Percentiles rank a stretch among this genome's conserved stretches.
These are phyloP conservation scores for Pomacea canaliculata DNA, from an alignment of 2,888 invertebrate genomes.

Conservation along the genomic window DNA sequence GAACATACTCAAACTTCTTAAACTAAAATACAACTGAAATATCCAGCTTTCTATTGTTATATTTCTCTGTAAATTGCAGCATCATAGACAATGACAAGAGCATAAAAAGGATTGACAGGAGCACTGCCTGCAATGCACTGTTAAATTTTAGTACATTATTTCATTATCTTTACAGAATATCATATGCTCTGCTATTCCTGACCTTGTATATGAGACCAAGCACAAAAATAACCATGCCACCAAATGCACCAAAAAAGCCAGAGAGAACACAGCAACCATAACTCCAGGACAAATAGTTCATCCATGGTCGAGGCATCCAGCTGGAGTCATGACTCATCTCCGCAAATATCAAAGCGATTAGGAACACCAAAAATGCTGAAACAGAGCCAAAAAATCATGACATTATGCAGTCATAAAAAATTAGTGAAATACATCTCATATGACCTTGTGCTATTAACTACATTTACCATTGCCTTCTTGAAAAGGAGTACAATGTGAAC, in stretches of 20 bases:
- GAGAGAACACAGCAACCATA: constrained; percentile 89
- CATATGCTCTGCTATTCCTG: background rate
- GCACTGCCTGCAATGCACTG: too few species aligned
- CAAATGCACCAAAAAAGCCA: constrained; percentile 63
- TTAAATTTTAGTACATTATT: too few species aligned
- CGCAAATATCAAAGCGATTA: constrained; percentile 79
- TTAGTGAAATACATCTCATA: background rate
- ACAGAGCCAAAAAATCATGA: constrained; percentile 1
- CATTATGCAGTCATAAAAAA: background rate
- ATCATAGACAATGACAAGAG: too few species aligned
- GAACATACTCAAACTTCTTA: too few species aligned
- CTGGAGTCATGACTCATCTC: constrained; percentile 86
- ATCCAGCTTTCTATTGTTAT: too few species aligned
- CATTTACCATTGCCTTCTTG: too few species aligned
- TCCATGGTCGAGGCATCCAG: constrained; percentile 95
- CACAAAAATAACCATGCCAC: constrained; percentile 59
- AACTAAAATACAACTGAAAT: too few species aligned
- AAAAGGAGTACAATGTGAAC: too few species aligned
- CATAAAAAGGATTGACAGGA: too few species aligned
- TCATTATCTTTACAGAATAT: background rate
- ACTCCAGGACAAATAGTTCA: constrained; percentile 97
- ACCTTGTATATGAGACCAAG: constrained; percentile 46
- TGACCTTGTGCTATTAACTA: background rate
- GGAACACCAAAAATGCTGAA: constrained; percentile 57
- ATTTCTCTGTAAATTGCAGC: too few species aligned